Conservation (phyloP, 2,113 vertebrate species). For the Cololabis saira region DNA sequence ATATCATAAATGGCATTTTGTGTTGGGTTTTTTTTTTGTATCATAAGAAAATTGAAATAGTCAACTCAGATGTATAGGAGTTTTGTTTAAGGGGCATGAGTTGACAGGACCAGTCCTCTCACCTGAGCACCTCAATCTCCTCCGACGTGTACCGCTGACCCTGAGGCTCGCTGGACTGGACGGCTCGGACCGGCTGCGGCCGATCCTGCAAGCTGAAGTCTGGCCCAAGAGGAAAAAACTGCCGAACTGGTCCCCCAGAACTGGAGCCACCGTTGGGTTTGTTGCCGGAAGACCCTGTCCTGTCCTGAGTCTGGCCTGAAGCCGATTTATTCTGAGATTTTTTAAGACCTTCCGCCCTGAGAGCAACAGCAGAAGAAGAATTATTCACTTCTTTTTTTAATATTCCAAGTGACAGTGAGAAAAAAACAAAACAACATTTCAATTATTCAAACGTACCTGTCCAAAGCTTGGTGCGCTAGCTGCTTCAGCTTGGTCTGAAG, state of each 20-base stretch:
- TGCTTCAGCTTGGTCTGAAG: conserved; percentile 96
- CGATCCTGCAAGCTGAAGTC: conserved; percentile 91
- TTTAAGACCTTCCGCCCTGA: conserved; percentile 94
- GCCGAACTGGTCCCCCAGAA: conserved; percentile 76
- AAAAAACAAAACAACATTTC: not conserved
- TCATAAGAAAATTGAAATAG: not conserved
- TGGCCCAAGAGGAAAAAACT: conserved; percentile 90
- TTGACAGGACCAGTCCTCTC: not conserved
- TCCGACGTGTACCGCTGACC: conserved; percentile 93
- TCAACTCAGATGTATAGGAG: not conserved
- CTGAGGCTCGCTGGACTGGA: conserved; percentile 89
- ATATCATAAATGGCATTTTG: rapidly evolving
- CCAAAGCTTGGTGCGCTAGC: conserved; percentile 94
- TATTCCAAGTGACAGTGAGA: too few relatives aligned
- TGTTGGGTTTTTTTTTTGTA: not conserved
- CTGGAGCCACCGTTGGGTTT: conserved; percentile 70
- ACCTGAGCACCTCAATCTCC: conserved; percentile 98
- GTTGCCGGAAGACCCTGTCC: conserved; percentile 56
- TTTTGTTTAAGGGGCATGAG: not conserved
- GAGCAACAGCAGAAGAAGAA: not conserved
- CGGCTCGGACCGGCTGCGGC: conserved; percentile 84
- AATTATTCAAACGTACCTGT: conserved; percentile 83
- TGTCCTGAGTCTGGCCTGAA: conserved; percentile 79
- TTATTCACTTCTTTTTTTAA: too few relatives aligned
- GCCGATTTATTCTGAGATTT: conserved; percentile 85